phyloP scores from a whole-genome alignment of 2,113 vertebrate genomes.

The Clarias batrachus region DNA sequence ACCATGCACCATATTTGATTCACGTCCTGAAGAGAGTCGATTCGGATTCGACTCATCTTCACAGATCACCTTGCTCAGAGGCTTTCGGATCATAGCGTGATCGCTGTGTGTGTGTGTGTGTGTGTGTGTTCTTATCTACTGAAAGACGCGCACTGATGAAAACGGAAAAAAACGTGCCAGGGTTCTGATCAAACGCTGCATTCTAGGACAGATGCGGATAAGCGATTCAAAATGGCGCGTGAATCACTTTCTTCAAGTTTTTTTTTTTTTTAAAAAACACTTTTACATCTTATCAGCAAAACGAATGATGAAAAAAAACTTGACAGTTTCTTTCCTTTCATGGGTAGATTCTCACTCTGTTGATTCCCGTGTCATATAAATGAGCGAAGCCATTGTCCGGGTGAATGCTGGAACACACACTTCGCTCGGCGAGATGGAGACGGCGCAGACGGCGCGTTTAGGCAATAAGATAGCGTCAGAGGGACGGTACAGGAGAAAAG shows the following conservation, averaged over 20 bases:
- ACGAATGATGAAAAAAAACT: neutral
- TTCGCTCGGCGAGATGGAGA: neutral
- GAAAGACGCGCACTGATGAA: neutral
- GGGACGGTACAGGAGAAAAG: slow-evolving; percentile 53
- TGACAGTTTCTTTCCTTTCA: neutral
- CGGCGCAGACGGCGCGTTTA: neutral
- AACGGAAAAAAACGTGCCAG: neutral
- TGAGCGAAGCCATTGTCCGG: slow-evolving; percentile 7
- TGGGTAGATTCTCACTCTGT: neutral
- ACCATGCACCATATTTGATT: neutral
- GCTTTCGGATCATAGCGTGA: neutral
- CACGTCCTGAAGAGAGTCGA: neutral
- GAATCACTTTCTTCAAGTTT: neutral
- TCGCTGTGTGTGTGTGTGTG: no score
- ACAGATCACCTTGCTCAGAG: neutral
- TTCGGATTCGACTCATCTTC: neutral
- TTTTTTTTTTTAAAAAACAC: neutral
- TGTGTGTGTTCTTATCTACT: neutral
- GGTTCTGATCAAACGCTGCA: neutral
- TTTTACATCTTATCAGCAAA: neutral
- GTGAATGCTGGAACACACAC: neutral
- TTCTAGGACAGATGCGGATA: no score
- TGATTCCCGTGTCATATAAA: neutral
- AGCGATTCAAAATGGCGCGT: neutral
- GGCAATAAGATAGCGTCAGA: slow-evolving; percentile 1